These are phyloP conservation scores for Drosophila fuyamai DNA, from an alignment of 1,140 invertebrate genomes.

Conservation along the genomic window DNA sequence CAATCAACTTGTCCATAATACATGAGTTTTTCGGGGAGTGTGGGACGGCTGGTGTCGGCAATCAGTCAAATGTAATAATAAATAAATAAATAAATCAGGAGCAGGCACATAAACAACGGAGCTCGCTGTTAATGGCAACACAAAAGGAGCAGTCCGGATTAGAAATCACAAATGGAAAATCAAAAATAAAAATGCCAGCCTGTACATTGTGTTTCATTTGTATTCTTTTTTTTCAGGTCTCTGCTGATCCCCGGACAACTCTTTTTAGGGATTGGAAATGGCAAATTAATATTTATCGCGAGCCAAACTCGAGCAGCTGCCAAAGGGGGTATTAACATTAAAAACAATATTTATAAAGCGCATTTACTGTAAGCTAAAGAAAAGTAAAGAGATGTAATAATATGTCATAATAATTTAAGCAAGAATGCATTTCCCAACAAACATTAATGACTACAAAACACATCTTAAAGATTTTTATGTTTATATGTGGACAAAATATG, in stretches of 20 bases:
- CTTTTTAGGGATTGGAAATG: slow-evolving; percentile 17
- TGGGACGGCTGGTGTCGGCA: slow-evolving; percentile 41
- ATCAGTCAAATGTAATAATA: slow-evolving; percentile 79
- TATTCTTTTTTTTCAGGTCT: not conserved
- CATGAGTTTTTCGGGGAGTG: slow-evolving; percentile 50
- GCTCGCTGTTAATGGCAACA: slow-evolving; percentile 30
- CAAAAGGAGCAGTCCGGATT: slow-evolving; percentile 31
- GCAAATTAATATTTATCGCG: slow-evolving; percentile 22
- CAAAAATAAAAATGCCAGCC: slow-evolving; percentile 22
- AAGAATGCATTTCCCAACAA: no score
- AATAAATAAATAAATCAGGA: slow-evolving; percentile 72
- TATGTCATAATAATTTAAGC: no score
- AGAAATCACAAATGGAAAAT: slow-evolving; percentile 44
- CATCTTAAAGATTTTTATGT: no score
- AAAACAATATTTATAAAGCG: not conserved
- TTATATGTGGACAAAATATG: no score
- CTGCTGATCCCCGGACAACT: slow-evolving; percentile 11
- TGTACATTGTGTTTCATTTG: slow-evolving; percentile 7
- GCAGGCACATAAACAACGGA: slow-evolving; percentile 37
- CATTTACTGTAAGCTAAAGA: not conserved
- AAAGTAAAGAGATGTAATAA: no score
- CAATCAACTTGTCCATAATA: slow-evolving; percentile 78
- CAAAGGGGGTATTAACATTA: slow-evolving; percentile 3
- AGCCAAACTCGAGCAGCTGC: slow-evolving; percentile 12
- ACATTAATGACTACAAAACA: no score